Evolutionary conservation across 2,888 invertebrate species (phyloP), one percentile per base, ranked within the genome.

Genomic region (Leistus spinibarbis): DNA sequence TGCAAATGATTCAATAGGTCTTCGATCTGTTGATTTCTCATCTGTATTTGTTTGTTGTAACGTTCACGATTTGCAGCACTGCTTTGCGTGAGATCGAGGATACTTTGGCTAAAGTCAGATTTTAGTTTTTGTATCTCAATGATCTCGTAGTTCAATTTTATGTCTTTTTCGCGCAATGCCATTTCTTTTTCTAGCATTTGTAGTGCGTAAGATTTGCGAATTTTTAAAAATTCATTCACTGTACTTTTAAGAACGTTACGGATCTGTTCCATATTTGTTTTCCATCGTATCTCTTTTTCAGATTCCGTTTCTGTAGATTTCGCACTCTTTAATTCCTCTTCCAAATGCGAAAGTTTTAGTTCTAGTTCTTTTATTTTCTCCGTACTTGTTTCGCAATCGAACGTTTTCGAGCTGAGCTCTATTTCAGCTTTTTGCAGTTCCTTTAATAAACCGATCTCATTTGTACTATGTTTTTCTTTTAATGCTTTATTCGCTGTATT

Each of bases 371-470:
- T 86, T 78, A 86, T 86, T 2, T 80, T 80, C 77, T 88, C 88
- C 81, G 85, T 85, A 74, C 85, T 79, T 78, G 86, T 86, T 83
- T 90, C 89, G 77, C 88, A 81, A 81, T 90, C 90, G 81, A 87
- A 84, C 76, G 86, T 83, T 86, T 88, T 89, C 76, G 87, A 86
- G 82, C 89, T 90, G 19, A 88, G 84, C 74, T 84, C 83, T 81
- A 83, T 82, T 78, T 83, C 83, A 2, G 85, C 73, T 79, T 82
- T 81, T 10, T 84, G 81, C 7, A 82, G 75, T 77, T 83, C 82
- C 79, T 84, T 83, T 62, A 80, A 79, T 27, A 81, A 77, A 60
- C 75, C 76, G 40, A 78, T 78, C 78, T 84, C 83, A 17, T 77
- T 65, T 20, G 81, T 79, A 54, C 63, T 63, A 63, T 80, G 71